Evolutionary conservation across 2,113 vertebrate species (phyloP).

Genomic region (Hipposideros armiger): DNA sequence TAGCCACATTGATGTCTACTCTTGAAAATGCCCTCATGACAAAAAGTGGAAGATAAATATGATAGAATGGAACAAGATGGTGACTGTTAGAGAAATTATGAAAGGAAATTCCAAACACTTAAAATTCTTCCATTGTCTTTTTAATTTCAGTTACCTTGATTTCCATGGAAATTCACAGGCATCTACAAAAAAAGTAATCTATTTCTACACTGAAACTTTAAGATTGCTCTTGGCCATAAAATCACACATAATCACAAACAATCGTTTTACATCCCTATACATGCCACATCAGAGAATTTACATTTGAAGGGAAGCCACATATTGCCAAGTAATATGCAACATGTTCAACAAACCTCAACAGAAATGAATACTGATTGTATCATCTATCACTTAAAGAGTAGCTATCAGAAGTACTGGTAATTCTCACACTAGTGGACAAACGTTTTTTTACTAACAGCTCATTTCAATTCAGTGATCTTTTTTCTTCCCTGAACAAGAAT

Average conservation of each 20-base stretch:
- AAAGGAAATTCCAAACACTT: constrained; percentile 66
- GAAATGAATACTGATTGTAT: neutral
- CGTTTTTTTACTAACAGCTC: neutral
- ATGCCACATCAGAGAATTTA: constrained; percentile 33
- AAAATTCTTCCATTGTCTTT: constrained; percentile 61
- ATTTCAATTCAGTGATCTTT: neutral
- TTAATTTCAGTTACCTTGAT: constrained; percentile 26
- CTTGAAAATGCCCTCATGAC: constrained; percentile 30
- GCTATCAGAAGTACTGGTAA: neutral
- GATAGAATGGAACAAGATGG: neutral
- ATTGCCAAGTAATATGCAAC: neutral
- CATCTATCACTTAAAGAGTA: neutral
- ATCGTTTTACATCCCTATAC: constrained; percentile 47
- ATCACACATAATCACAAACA: constrained; percentile 20
- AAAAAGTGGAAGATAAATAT: neutral
- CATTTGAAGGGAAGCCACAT: neutral
- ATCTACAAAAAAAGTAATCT: constrained; percentile 51
- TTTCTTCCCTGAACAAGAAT: neutral
- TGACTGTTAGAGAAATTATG: constrained; percentile 56
- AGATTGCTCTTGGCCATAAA: neutral
- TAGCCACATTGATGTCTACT: neutral
- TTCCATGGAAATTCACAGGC: constrained; percentile 58
- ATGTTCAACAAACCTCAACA: neutral
- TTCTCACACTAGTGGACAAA: neutral
- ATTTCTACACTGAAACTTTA: constrained; percentile 67